Base-by-base conservation (phyloP, 1,140 invertebrate species). In the Scaptomyza montana region DNA sequence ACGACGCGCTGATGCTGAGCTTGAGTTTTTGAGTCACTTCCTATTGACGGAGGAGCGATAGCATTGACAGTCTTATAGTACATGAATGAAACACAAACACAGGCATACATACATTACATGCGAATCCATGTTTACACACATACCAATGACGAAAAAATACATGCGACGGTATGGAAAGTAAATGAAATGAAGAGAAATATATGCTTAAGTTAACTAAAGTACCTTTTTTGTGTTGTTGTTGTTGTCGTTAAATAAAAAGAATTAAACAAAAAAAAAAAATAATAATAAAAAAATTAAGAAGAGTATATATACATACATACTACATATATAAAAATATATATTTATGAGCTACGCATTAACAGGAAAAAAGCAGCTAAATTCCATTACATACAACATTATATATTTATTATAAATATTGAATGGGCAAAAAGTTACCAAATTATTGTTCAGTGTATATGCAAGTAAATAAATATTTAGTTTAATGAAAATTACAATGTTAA, bases 201-300 rank as follows among this genome's bases (percentile, higher is more conserved):
- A 77, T 65, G 77, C 69, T 70, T 77, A 77, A 77, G 74, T 74
- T 66, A 80, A 80, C 77, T 80, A 78, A 76, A 78, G 76, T 78
- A 78, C 76, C 76, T 78, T 78, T 76, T 72, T 76, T 78, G 77
- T 77, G 74, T 77, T 78, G 74, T 78, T 78, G 73, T 78, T 76
- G 76, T 78, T 76, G 76, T 78, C 67, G 76, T 78, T 70, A 76
- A 66, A 70, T 62, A 62, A 74, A 74, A 72, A 54, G 56, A 13
- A 51, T 65, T 43, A 43, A 43, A 43, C 39, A 12, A 78, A 36
- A 36, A 36, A 36, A n/a, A n/a, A n/a, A n/a, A n/a, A n/a, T n/a
- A n/a, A 66, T 46, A 28, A 30, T 63, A 59, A 47, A 10, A n/a
- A 43, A 66, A 33, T 39, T 59, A 33, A 49, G 12, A 25, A 49